Base-by-base conservation (phyloP, 2,888 invertebrate species). In the Dastarcus helophoroides region DNA sequence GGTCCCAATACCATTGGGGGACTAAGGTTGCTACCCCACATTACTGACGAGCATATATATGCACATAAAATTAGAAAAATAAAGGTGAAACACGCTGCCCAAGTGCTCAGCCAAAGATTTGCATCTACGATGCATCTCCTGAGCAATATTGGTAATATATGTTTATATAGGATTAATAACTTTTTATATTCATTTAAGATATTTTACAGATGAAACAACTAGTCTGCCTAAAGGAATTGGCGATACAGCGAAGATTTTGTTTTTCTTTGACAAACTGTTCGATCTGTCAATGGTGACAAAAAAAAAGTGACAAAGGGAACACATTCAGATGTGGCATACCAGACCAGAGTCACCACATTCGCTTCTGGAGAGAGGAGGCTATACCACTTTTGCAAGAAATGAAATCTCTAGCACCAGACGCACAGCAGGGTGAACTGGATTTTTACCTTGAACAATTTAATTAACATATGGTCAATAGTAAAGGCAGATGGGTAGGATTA, bases 41-140 rank as follows among this genome's bases (percentile, higher is more conserved):
- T 11, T 3, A 17, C 16, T 3, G 27, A 27, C 3, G 27, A 27
- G 3, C 27, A 27, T 11, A n/a, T 26, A 4, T 16, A 15, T 7
- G 16, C 26, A 9, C 9, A 15, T 11, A 17, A 17, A 9, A 11
- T 17, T 7, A 26, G 11, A n/a, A 26, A 14, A 15, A 26, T 26
- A 17, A 26, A 26, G 11, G 27, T 27, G 9, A 27, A 27, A 27
- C 19, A 27, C 19, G 27, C 27, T 8, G 27, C 27, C 16, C 27
- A 27, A 10, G n/a, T 27, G 13, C 19, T 27, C 11, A 27, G 27
- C 27, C 27, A 27, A 19, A 17, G 19, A 17, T 8, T 27, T 2
- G 27, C 27, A n/a, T 27, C 27, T 8, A 27, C 17, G 11, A 5
- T 27, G 4, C 6, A 17, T 10, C 19, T 27, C 12, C 4, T 17